These are phyloP conservation scores for Microvelia longipes DNA, from an alignment of 1,140 invertebrate genomes.

Conservation along the genomic window DNA sequence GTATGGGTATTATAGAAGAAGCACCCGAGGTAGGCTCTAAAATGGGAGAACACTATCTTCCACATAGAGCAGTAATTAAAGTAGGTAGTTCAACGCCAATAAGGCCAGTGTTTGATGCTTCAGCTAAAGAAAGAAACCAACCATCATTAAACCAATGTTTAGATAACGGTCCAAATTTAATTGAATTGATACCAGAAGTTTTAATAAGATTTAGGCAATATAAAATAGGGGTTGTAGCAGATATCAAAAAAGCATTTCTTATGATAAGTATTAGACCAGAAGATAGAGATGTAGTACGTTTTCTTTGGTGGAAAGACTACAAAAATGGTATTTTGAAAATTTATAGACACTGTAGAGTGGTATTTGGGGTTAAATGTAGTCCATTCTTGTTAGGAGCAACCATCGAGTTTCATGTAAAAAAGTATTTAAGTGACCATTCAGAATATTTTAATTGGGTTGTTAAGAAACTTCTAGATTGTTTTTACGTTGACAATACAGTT, in stretches of 20 bases:
- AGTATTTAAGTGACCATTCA: neutral
- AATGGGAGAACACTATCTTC: constrained; percentile 19
- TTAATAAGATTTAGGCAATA: constrained; percentile 28
- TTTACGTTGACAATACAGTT: neutral
- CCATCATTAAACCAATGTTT: constrained; percentile 29
- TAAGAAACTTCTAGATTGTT: neutral
- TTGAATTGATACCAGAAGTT: constrained; percentile 29
- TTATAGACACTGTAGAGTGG: neutral
- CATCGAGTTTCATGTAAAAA: neutral
- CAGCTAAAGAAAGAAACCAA: constrained; percentile 16
- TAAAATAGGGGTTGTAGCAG: constrained; percentile 23
- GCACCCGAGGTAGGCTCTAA: neutral
- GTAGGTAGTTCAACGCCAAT: constrained; percentile 20
- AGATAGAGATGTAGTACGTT: neutral
- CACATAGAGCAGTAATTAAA: constrained; percentile 24
- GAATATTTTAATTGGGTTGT: neutral
- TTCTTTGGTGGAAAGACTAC: neutral
- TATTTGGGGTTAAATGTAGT: neutral
- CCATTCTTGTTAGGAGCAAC: neutral
- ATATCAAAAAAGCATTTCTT: neutral
- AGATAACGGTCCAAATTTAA: constrained; percentile 28
- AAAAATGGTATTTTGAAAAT: neutral
- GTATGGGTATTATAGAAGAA: neutral
- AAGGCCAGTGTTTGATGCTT: constrained; percentile 26
- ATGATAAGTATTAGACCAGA: neutral